Evolutionary conservation across 1,140 invertebrate species (phyloP).

Genomic region (Muscidifurax raptorellus): DNA sequence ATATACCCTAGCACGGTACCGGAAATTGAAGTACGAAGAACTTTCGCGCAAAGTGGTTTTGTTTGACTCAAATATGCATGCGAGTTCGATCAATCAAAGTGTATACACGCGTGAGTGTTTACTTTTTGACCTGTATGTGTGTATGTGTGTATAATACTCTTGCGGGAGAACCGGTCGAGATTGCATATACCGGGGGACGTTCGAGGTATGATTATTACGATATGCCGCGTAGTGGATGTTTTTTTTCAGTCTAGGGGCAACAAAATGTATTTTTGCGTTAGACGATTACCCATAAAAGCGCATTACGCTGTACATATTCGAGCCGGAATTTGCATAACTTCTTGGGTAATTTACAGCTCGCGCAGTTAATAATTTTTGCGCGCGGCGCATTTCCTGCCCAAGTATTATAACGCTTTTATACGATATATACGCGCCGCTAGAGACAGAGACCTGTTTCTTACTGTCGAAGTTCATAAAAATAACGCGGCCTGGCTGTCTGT

Average conservation of each 20-base stretch:
- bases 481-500: background rate
- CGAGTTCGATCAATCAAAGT: background rate
- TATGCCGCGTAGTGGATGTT: background rate
- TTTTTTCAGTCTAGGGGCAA: background rate
- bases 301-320: background rate
- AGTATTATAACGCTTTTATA: background rate
- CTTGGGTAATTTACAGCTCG: conserved; percentile 23
- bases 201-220: background rate
- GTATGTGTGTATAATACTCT: background rate
- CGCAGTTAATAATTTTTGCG: background rate
- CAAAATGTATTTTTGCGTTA: conserved; percentile 31
- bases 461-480: background rate
- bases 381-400: background rate
- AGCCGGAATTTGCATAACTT: conserved; percentile 6
- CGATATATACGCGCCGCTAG: background rate
- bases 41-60: background rate
- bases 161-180: conserved; percentile 3
- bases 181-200: background rate
- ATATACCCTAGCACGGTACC: background rate
- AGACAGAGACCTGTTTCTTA: background rate
- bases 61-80: background rate
- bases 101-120: background rate
- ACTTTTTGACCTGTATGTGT: background rate
- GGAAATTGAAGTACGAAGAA: conserved; percentile 3
- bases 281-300: conserved; percentile 7